A percentile compares a stretch with the other conserved stretches of the same genome.
Evolutionary conservation across 2,888 invertebrate species (phyloP).

Genomic region (Nomada fabriciana): DNA sequence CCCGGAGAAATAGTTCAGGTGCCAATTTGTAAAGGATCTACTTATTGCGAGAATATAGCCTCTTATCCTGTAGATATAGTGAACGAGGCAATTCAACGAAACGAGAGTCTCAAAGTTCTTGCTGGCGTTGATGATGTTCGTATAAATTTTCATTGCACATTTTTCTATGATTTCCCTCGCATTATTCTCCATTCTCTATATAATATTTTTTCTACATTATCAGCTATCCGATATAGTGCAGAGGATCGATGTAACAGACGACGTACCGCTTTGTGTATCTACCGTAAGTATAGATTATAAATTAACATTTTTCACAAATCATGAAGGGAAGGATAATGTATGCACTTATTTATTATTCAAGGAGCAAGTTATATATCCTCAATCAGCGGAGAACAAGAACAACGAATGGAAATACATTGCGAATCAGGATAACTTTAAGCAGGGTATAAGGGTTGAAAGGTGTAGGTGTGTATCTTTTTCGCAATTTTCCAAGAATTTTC

Average conservation of each 20-base stretch:
- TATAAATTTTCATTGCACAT: not conserved
- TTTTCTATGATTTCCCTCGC: not conserved
- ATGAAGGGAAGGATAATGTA: not conserved
- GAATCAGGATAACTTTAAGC: constrained; percentile 88
- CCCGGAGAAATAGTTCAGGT: constrained; percentile 64
- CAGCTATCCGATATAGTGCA: constrained; percentile 55
- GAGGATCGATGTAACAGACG: constrained; percentile 46
- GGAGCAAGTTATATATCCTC: constrained; percentile 87
- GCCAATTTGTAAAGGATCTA: constrained; percentile 67
- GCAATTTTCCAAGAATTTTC: not conserved
- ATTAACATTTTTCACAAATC: not conserved
- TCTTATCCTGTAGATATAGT: constrained; percentile 75
- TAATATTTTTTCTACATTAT: not conserved
- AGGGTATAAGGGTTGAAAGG: constrained; percentile 90
- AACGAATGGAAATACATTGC: constrained; percentile 89
- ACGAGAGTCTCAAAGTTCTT: constrained; percentile 71
- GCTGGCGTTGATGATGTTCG: constrained; percentile 71
- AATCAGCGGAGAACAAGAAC: constrained; percentile 87
- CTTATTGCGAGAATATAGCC: constrained; percentile 73
- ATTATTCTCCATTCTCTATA: not conserved
- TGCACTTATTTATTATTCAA: constrained; percentile 37
- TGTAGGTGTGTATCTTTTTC: constrained; percentile 87
- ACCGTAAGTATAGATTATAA: constrained; percentile 39
- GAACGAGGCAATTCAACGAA: constrained; percentile 64
- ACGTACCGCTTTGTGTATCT: constrained; percentile 49